Evolutionary conservation across 2,113 vertebrate species (phyloP), one percentile per base, ranked within the genome.

Genomic region (Nothoprocta perdicaria): DNA sequence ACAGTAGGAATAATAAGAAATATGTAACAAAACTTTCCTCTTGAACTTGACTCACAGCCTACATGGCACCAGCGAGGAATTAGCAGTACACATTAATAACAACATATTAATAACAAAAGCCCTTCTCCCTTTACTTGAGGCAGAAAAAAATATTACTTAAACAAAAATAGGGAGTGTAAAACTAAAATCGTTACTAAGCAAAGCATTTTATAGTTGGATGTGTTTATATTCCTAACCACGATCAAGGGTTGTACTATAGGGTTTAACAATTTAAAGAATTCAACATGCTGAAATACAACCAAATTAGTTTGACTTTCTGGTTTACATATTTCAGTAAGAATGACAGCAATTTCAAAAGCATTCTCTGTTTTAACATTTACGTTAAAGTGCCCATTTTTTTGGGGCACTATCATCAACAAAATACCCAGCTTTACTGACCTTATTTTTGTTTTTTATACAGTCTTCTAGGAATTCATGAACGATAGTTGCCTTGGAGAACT

Each of bases 391-490:
- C 78, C 35, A 38, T 38, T 38, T 6, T 38, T 38, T 62, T 3
- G 22, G 40, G 40, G 68, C 31, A 26, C 24, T 55, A 16, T 31
- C 45, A 48, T 33, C 33, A 80, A 75, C 14, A 45, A 31, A 41
- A 41, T 6, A 31, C 15, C 80, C 38, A 43, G 4, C 35, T 89
- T 87, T 26, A 95, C 95, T 67, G 52, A 97, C 97, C 92, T 96
- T 88, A 81, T 83, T 88, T 57, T 93, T 95, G 75, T 95, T 83
- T 60, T 83, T 92, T 82, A 97, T 92, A 60, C 94, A 95, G 58
- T 97, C 93, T 81, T 97, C 94, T 72, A 96, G 78, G 84, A 94
- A 94, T 2, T 81, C 86, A 14, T 97, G 91, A 38, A 91, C 52
- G 53, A 78, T 90, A 19, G 92, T 91, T 38, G 65, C 73, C 53